Conservation (phyloP, 2,797 vertebrate genomes). For the Sylvia borin region DNA sequence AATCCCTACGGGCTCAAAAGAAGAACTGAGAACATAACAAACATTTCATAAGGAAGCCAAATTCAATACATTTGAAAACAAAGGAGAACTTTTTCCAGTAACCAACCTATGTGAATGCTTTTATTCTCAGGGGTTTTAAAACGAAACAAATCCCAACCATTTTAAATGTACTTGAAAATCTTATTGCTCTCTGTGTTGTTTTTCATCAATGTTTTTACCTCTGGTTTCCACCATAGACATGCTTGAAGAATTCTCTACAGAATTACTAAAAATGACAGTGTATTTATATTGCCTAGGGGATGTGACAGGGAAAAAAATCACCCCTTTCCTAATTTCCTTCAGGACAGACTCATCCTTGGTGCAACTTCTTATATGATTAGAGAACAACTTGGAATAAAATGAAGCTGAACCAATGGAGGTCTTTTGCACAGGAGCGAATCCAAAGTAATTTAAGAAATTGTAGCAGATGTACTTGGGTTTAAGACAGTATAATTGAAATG, state of each 20-base stretch:
- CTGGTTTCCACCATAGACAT: not conserved
- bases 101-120: not conserved
- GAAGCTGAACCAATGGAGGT: not conserved
- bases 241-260: not conserved
- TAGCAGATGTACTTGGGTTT: slow-evolving; percentile 5
- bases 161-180: not conserved
- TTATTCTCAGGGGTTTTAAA: not conserved
- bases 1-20: not conserved
- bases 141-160: not conserved
- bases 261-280: not conserved
- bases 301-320: not conserved
- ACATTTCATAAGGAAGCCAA: slow-evolving; percentile 12
- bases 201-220: slow-evolving; percentile 10
- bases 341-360: not conserved
- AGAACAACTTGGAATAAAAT: not conserved
- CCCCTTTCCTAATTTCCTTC: not conserved
- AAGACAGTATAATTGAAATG: not conserved
- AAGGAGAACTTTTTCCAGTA: not conserved
- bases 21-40: not conserved
- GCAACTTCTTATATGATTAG: not conserved
- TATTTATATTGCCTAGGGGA: not conserved
- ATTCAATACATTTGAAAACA: slow-evolving; percentile 17
- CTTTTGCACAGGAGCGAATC: not conserved
- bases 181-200: not conserved
- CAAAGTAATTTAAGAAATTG: slow-evolving; percentile 21